These are phyloP conservation scores for Phyllotreta cruciferae DNA, from an alignment of 2,888 invertebrate species.

Conservation along the genomic window DNA sequence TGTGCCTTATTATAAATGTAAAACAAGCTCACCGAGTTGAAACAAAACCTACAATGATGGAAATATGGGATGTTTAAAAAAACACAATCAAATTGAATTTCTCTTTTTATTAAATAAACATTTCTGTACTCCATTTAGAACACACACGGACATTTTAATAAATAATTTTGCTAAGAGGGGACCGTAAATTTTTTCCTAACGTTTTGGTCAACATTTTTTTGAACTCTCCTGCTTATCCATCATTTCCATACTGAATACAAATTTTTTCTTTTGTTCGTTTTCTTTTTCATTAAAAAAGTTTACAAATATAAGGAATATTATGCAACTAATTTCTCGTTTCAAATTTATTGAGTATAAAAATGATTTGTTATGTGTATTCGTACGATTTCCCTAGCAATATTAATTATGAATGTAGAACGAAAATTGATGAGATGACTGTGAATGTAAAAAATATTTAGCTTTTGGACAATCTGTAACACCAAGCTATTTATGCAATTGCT, in stretches of 20 bases:
- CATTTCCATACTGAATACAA: slow-evolving; percentile 43
- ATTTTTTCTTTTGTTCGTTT: too few relatives aligned
- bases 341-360: slow-evolving; percentile 37
- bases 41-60: too few relatives aligned
- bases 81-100: slow-evolving; percentile 36
- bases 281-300: slow-evolving; percentile 27
- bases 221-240: slow-evolving; percentile 36
- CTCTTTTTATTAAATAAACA: slow-evolving; percentile 66
- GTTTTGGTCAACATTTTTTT: slow-evolving; percentile 53
- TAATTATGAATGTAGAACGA: slow-evolving; percentile 29
- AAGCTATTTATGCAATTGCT: slow-evolving; percentile 32
- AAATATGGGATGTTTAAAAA: slow-evolving; percentile 14
- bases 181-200: slow-evolving; percentile 52
- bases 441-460: slow-evolving; percentile 32
- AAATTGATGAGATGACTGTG: slow-evolving; percentile 5
- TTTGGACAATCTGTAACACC: slow-evolving; percentile 36
- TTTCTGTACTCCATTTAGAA: slow-evolving; percentile 64
- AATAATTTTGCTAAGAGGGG: slow-evolving; percentile 51
- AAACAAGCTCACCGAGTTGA: background rate
- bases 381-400: slow-evolving; percentile 30
- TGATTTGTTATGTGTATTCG: slow-evolving; percentile 30
- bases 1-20: background rate
- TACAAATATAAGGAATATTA: slow-evolving; percentile 32
- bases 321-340: slow-evolving; percentile 28
- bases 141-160: slow-evolving; percentile 65